Evolutionary conservation across 2,797 vertebrate genomes (phyloP).

Genomic region (Remorina albescens): DNA sequence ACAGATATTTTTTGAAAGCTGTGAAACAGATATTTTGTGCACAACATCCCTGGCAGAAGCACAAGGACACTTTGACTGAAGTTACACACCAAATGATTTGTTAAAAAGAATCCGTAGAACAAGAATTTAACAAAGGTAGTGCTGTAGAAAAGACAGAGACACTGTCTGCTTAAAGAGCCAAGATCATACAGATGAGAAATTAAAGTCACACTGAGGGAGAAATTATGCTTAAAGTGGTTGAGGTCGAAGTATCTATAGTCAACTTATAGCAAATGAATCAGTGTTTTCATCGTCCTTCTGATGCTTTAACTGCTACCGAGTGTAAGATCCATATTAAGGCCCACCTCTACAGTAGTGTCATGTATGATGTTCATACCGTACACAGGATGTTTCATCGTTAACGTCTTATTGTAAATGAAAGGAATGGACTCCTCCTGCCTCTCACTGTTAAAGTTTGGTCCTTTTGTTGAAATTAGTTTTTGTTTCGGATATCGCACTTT

Average conservation of each 20-base stretch:
- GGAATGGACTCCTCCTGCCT: conserved; percentile 28
- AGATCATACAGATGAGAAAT: background rate
- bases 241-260: conserved; percentile 1
- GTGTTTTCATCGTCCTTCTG: conserved; percentile 12
- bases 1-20: conserved; percentile 7
- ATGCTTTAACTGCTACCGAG: conserved; percentile 11
- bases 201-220: conserved; percentile 9
- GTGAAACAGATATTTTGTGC: conserved; percentile 12
- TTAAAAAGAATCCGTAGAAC: background rate
- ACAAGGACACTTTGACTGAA: conserved; percentile 4
- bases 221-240: conserved; percentile 1
- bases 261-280: conserved; percentile 39
- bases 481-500: conserved; percentile 62
- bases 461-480: conserved; percentile 32
- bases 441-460: conserved; percentile 51
- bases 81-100: conserved; percentile 9
- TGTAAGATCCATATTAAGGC: conserved; percentile 32
- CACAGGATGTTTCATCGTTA: conserved; percentile 45
- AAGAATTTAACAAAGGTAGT: conserved; percentile 9
- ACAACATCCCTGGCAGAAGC: background rate
- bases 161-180: background rate
- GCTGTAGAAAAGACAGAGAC: background rate
- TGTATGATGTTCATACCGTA: conserved; percentile 35
- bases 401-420: conserved; percentile 57
- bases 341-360: conserved; percentile 27